Evolutionary conservation across 35 echinoderm and acorn worm species (phyloP), one percentile per base, ranked within the genome.

Genomic region (Ophioderma brevispina): DNA sequence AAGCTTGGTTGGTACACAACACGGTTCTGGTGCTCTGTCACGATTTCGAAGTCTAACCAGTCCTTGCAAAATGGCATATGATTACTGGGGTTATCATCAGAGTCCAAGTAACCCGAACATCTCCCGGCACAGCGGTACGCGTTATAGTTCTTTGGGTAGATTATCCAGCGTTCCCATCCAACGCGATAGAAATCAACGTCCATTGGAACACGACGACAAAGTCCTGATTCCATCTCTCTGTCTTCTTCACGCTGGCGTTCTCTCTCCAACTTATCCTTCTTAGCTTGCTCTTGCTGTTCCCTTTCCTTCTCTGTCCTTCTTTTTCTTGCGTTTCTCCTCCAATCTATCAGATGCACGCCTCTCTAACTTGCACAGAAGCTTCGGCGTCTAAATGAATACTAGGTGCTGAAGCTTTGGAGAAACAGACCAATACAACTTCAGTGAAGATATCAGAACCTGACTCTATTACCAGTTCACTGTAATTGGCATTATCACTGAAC

Each of bases 41-140:
- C 75, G 82, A 37, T 84, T 38, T 25, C 84, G 64, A 3, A 92
- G 33, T 11, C 94, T 76, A 3, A 98, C 32, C 13, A 98, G 43
- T 23, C 92, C 91, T 70, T 93, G 93, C 91, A 98, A 95, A 35
- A 98, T 84, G 0, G 96, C 96, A 83, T n/a, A n/a, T 98, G 96
- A 84, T 98, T 98, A 43, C 87, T 98, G 0, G 96, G 96, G 39
- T 98, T 98, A 78, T 95, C 90, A 11, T 76, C 49, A 25, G 81
- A 75, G 6, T 87, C 88, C 5, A 98, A 82, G 1, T 94, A 94
- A 28, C 93, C 96, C 0, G 39, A 4, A 32, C 96, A 98, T 15
- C 82, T 81, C 0, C 96, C 96, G 33, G 84, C 91, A 40, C 96
- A 98, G 31, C 90, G 37, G 40, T 85, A 93, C 5, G 93, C 96